Base-by-base conservation (phyloP, 2,888 invertebrate genomes). In the Clunio marinus region DNA sequence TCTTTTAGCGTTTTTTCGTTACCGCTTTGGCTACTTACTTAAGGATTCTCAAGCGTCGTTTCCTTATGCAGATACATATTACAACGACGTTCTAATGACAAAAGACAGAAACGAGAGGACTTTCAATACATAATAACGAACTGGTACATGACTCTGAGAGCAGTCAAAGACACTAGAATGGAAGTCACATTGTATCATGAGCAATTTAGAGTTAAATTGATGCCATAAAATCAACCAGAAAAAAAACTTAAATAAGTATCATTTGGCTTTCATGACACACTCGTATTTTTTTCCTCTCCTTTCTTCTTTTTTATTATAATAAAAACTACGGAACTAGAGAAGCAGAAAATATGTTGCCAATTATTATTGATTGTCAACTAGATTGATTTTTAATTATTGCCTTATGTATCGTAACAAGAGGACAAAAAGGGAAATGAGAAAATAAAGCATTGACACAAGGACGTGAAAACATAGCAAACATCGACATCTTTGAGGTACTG, bases 371-470 rank as follows among this genome's bases (percentile, higher is more conserved):
- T 66, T 66, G 55, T 65, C 22, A 65, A 46, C 37, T 62, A 65
- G 46, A 66, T 66, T 66, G 66, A 66, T 66, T 66, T 66, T 66
- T 66, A 66, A 66, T 66, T 66, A 66, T 66, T 66, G 51, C 51
- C 22, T 66, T 66, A 51, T 66, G 35, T 25, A 45, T 4, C 57
- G 27, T 25, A 57, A 10, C 51, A 51, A 45, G 25, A 59, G 35
- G 59, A 35, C 59, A 51, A 46, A 46, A 62, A 41, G 62, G 28
- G 41, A 41, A 41, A 51, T 22, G 22, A 22, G 15, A 20, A 4
- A 41, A 37, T 3, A n/a, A 8, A 28, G 46, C 27, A 46, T 22
- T 8, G 13, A 60, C 15, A 20, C 22, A 51, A 51, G 17, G 27
- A 4, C 7, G 20, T 27, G 59, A 41, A 41, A 20, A n/a, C n/a